Evolutionary conservation across 2,888 invertebrate genomes (phyloP).

Genomic region (Pristionchus mayeri): DNA sequence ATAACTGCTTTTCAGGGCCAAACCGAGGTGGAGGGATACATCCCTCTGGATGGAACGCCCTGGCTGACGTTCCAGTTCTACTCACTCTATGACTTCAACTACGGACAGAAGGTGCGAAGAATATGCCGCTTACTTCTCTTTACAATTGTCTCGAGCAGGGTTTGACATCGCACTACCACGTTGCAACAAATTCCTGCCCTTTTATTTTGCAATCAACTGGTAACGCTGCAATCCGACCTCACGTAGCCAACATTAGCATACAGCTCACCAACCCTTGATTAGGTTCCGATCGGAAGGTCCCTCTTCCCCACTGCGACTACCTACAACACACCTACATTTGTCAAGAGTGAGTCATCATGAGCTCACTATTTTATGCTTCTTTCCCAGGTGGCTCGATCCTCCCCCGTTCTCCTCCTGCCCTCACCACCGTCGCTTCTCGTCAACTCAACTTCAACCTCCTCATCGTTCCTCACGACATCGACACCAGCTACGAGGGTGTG

Average conservation of each 20-base stretch:
- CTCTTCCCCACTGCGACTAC: constrained; percentile 61
- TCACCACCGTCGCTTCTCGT: constrained; percentile 77
- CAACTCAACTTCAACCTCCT: constrained; percentile 83
- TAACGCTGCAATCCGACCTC: no score
- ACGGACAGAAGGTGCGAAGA: constrained; percentile 52
- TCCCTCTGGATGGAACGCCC: constrained; percentile 67
- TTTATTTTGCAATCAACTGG: no score
- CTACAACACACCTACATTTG: constrained; percentile 67
- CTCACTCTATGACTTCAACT: constrained; percentile 64
- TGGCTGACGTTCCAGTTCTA: constrained; percentile 70
- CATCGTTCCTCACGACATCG: constrained; percentile 76
- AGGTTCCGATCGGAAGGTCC: constrained; percentile 57
- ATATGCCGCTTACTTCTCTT: neutral
- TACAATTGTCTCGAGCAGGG: constrained; percentile 52
- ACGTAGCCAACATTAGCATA: no score
- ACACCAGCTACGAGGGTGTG: no score
- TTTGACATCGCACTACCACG: no score
- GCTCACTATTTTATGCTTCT: neutral
- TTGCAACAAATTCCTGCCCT: no score
- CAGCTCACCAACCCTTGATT: no score
- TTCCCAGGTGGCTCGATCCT: constrained; percentile 81
- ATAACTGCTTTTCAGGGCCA: constrained; percentile 52
- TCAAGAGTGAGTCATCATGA: constrained; percentile 59
- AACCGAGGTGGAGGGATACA: constrained; percentile 72
- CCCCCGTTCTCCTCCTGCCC: constrained; percentile 77